Evolutionary conservation across 2,888 invertebrate species (phyloP).

Genomic region (Mantis religiosa): DNA sequence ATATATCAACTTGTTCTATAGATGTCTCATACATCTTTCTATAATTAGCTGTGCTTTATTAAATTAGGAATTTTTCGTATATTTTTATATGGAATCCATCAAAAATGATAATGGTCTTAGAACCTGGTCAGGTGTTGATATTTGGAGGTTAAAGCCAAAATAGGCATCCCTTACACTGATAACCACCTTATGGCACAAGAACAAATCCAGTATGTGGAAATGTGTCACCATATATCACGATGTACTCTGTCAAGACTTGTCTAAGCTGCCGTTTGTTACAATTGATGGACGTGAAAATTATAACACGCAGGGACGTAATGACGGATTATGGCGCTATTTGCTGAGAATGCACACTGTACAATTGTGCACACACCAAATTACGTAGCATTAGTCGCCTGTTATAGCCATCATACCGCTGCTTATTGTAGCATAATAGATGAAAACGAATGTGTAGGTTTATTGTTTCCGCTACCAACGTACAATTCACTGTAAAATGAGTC

Average conservation of each 20-base stretch:
- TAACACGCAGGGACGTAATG: neutral
- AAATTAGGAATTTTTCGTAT: too few relatives aligned
- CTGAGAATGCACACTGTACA: neutral
- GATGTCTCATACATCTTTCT: too few relatives aligned
- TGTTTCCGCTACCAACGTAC: neutral
- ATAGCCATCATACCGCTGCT: neutral
- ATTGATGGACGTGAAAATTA: neutral
- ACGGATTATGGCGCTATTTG: neutral
- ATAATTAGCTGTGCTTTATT: too few relatives aligned
- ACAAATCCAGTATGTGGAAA: neutral
- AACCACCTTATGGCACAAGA: neutral
- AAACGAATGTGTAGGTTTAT: neutral
- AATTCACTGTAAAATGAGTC: neutral
- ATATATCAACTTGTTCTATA: too few relatives aligned
- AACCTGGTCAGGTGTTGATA: too few relatives aligned
- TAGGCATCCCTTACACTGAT: too few relatives aligned
- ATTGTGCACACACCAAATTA: neutral
- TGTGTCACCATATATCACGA: neutral
- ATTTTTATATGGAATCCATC: too few relatives aligned
- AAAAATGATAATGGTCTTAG: too few relatives aligned
- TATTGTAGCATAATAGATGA: neutral
- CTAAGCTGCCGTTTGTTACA: neutral
- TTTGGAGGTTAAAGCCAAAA: too few relatives aligned
- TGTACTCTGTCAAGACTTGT: neutral
- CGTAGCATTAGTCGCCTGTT: neutral